Evolutionary conservation across 2,113 vertebrate genomes (phyloP), one percentile per base, ranked within the genome.

Genomic region (Typhlomys cinereus): DNA sequence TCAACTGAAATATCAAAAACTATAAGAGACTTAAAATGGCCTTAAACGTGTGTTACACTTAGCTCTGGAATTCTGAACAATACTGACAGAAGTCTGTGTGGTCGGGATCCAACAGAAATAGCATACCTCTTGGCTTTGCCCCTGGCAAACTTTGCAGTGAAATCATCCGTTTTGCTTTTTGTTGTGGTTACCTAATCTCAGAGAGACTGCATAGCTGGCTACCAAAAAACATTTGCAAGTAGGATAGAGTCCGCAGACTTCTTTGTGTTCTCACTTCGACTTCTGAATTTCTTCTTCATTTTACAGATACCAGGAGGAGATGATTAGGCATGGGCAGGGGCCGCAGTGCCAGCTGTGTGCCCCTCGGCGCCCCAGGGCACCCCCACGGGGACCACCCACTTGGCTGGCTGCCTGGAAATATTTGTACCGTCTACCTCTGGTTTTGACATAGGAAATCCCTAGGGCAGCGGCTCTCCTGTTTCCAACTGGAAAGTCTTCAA

Each of bases 381-480:
- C n/a, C n/a, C n/a, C n/a, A n/a, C 73, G 92, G 85, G 82, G 88
- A 84, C 64, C 6, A 17, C 74, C 70, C 21, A 67, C 67, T 88
- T 94, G 95, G 93, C 95, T 21, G n/a, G 54, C 36, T 0, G 34
- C 91, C 95, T 92, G 95, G 96, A 93, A 95, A 96, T 83, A 82
- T 27, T 82, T 81, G 90, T 52, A 39, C 66, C 52, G 2, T 41
- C 79, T 73, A 13, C 48, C 41, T 81, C 39, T 71, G 15, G 1
- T 90, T 75, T 86, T 85, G 92, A 93, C 74, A 46, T 84, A 91
- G 85, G 85, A 90, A 85, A 95, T 46, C 46, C 78, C 15, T 34
- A 52, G 41, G 57, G 61, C 29, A 82, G 62, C n/a, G 34, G n/a
- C 17, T 78, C 48, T 85, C 54, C 75, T 82, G 20, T 46, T 93